Conservation (phyloP, 2,113 vertebrate species). For the Labeo catla region DNA sequence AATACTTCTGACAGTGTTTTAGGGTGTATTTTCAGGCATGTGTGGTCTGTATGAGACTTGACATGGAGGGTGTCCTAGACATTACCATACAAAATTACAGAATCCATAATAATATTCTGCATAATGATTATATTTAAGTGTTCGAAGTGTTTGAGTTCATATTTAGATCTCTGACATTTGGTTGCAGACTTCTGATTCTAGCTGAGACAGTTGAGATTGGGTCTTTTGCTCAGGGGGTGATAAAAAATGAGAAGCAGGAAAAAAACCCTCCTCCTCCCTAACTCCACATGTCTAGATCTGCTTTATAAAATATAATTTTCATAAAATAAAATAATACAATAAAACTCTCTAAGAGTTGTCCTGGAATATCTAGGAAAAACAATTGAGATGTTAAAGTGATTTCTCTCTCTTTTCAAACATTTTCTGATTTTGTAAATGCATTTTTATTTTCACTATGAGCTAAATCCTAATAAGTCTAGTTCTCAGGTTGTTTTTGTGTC, state of each 20-base stretch:
- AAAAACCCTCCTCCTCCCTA: not conserved
- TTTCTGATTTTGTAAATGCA: not conserved
- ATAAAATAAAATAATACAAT: too few species aligned
- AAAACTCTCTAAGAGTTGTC: not conserved
- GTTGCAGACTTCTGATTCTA: not conserved
- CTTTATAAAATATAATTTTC: not conserved
- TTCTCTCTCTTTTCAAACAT: not conserved
- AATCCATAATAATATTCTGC: not conserved
- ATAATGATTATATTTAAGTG: not conserved
- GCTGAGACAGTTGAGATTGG: not conserved
- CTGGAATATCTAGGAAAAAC: not conserved
- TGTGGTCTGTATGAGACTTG: constrained; percentile 21
- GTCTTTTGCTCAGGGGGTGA: not conserved
- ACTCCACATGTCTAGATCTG: not conserved
- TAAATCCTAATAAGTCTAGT: not conserved
- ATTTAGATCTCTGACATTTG: not conserved
- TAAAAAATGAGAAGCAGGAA: not conserved
- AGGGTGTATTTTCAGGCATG: constrained; percentile 19
- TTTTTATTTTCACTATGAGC: not conserved
- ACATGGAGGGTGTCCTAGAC: not conserved
- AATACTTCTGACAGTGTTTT: constrained; percentile 4
- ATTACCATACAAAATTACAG: not conserved
- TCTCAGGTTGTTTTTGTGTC: not conserved
- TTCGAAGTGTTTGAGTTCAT: not conserved
- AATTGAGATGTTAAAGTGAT: not conserved